Conservation (phyloP, 2,888 invertebrate species). For the Psylliodes chrysocephalus region DNA sequence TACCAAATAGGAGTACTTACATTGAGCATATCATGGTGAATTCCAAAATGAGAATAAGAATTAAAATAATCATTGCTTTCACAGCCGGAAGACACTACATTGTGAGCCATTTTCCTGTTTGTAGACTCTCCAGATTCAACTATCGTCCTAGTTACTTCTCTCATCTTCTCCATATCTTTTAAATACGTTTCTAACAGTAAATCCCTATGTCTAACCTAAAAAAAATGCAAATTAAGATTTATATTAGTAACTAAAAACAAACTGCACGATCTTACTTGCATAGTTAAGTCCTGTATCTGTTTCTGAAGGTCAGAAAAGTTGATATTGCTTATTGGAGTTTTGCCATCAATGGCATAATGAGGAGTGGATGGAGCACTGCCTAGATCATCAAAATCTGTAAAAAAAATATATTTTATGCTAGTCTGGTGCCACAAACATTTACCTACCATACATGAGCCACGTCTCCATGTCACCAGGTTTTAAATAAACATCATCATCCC, state of each 20-base stretch:
- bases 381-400: slow-evolving; percentile 66
- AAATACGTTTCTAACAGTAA: slow-evolving; percentile 70
- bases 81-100: slow-evolving; percentile 63
- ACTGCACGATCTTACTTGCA: slow-evolving; percentile 54
- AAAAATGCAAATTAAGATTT: slow-evolving; percentile 56
- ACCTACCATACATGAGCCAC: slow-evolving; percentile 83
- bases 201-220: slow-evolving; percentile 71
- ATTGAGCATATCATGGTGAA: slow-evolving; percentile 94
- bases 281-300: slow-evolving; percentile 60
- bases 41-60: slow-evolving; percentile 90
- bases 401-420: not conserved
- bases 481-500: slow-evolving; percentile 82
- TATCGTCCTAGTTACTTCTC: slow-evolving; percentile 68
- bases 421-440: not conserved
- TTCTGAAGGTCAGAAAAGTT: slow-evolving; percentile 61
- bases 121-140: slow-evolving; percentile 62
- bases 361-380: slow-evolving; percentile 64
- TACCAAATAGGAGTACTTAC: slow-evolving; percentile 62
- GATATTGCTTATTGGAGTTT: slow-evolving; percentile 62
- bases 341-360: slow-evolving; percentile 63
- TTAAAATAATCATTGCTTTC: slow-evolving; percentile 81
- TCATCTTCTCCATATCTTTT: slow-evolving; percentile 72
- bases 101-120: slow-evolving; percentile 50
- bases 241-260: not conserved
- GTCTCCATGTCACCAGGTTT: slow-evolving; percentile 82